Conservation (phyloP, 2,888 invertebrate genomes). For the Julus scandinavius region DNA sequence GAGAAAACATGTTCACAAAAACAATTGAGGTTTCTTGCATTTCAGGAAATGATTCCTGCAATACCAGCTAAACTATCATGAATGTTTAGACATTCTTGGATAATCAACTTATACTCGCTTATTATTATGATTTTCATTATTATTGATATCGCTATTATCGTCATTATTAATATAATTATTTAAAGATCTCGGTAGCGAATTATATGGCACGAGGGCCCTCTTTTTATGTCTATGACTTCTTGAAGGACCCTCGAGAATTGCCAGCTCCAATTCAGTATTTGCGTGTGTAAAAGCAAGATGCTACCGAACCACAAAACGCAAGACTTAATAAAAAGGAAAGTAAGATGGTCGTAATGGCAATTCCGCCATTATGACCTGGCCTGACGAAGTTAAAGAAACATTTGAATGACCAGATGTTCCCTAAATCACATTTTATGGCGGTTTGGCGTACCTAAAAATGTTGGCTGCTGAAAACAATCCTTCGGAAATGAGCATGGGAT, state of each 20-base stretch:
- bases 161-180: no score
- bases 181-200: no score
- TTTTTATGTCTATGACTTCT: background rate
- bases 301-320: background rate
- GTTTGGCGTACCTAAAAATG: slow-evolving; percentile 74
- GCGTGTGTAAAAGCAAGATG: background rate
- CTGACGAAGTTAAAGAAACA: background rate
- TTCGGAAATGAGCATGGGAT: slow-evolving; percentile 96
- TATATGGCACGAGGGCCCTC: no score
- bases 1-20: no score
- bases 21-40: no score
- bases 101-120: no score
- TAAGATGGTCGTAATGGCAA: background rate
- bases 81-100: no score
- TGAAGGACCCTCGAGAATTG: background rate
- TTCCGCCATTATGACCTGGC: background rate
- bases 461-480: slow-evolving; percentile 98
- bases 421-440: background rate
- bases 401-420: slow-evolving; percentile 12
- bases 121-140: no score
- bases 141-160: no score
- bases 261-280: no score
- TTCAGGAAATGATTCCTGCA: no score
- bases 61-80: no score
- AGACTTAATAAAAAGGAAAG: slow-evolving; percentile 10